Evolutionary conservation across 2,113 vertebrate genomes (phyloP).

Genomic region (Alces alces): DNA sequence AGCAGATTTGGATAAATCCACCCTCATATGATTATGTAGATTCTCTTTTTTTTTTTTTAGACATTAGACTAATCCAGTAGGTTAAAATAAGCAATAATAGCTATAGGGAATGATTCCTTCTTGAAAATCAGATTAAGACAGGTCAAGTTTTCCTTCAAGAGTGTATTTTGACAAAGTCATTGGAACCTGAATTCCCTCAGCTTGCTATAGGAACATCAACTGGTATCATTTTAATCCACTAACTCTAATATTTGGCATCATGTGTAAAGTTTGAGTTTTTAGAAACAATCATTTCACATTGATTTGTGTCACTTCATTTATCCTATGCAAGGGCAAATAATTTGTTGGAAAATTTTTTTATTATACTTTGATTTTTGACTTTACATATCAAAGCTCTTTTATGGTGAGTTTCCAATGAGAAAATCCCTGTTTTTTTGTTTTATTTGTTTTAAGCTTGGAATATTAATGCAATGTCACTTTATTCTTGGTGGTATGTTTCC

Average conservation of each 20-base stretch:
- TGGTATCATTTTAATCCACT: background rate
- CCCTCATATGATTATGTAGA: background rate
- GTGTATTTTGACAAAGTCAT: conserved; percentile 14
- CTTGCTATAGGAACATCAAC: background rate
- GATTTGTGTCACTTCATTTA: conserved; percentile 25
- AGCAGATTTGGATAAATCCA: conserved; percentile 14
- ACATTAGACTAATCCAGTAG: conserved; percentile 5
- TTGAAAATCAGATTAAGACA: conserved; percentile 29
- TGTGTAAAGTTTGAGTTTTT: background rate
- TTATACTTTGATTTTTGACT: conserved; percentile 31
- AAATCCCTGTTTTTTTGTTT: background rate
- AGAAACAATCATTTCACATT: conserved; percentile 4
- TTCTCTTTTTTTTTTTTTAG: background rate
- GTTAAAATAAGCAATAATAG: conserved; percentile 4
- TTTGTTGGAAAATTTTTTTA: background rate
- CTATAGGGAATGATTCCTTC: background rate
- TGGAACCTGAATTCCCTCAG: conserved; percentile 10
- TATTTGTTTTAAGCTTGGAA: conserved; percentile 7
- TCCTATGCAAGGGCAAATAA: conserved; percentile 25
- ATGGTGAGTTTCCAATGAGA: conserved; percentile 46
- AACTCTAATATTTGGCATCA: conserved; percentile 12
- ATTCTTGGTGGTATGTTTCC: background rate
- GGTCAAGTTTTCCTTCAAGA: background rate
- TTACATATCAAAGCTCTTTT: background rate
- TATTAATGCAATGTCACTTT: background rate